Conservation (phyloP, 2,888 invertebrate species). For the Boloria selene region DNA sequence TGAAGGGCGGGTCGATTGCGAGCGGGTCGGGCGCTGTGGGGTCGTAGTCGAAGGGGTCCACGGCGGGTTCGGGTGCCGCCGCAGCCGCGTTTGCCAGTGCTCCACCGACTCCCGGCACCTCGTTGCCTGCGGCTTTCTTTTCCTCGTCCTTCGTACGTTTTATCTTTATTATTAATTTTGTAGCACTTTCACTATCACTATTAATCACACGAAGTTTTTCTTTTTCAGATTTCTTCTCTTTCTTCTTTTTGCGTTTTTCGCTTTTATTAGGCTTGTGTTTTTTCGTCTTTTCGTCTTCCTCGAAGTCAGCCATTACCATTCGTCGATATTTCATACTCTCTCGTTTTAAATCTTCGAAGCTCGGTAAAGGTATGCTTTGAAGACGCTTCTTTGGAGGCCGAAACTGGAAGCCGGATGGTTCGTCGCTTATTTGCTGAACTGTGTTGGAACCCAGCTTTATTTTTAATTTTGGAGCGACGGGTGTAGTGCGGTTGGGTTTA, state of each 20-base stretch:
- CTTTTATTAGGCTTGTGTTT: slow-evolving; percentile 68
- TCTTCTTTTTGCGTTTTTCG: slow-evolving; percentile 74
- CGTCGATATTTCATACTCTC: slow-evolving; percentile 94
- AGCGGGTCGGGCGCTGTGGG: slow-evolving; percentile 74
- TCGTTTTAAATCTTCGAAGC: slow-evolving; percentile 90
- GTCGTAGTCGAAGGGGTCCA: slow-evolving; percentile 75
- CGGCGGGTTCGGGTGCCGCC: slow-evolving; percentile 57
- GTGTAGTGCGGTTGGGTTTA: slow-evolving; percentile 57
- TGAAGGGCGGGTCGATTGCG: slow-evolving; percentile 70
- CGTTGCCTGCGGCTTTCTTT: slow-evolving; percentile 54
- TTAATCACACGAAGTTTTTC: slow-evolving; percentile 77
- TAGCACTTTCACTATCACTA: slow-evolving; percentile 82
- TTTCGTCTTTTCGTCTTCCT: slow-evolving; percentile 84
- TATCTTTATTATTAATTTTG: slow-evolving; percentile 90
- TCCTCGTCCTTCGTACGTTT: slow-evolving; percentile 78
- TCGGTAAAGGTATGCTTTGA: slow-evolving; percentile 84
- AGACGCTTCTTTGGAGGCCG: slow-evolving; percentile 93
- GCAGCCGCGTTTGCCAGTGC: slow-evolving; percentile 50
- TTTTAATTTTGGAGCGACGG: slow-evolving; percentile 87
- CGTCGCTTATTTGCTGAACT: slow-evolving; percentile 78
- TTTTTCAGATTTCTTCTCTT: slow-evolving; percentile 82
- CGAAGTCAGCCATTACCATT: slow-evolving; percentile 92
- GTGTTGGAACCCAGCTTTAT: slow-evolving; percentile 87
- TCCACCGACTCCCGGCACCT: slow-evolving; percentile 52
- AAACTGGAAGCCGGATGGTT: slow-evolving; percentile 75